Base-by-base conservation (phyloP, 2,113 vertebrate species). In the Festucalex cinctus region DNA sequence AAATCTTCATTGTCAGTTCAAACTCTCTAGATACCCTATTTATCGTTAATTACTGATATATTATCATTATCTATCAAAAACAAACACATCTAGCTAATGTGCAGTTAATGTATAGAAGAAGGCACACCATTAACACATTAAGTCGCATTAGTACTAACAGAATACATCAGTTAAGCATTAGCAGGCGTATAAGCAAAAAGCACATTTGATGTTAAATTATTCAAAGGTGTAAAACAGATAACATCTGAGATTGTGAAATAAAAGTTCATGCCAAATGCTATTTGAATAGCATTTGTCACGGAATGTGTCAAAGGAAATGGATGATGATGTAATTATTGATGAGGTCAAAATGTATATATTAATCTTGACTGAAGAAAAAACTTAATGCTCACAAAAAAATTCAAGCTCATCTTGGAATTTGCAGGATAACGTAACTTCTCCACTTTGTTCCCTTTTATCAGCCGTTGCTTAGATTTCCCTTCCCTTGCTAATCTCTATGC, bases 401-500 rank as follows among this genome's bases (percentile, higher is more conserved):
- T 35, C 51, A 6, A 62, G 26, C 12, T 53, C 5, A 12, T 20
- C 49, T 5, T 43, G 28, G 17, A 63, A 39, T 48, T n/a, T 65
- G 16, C 1, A 19, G 16, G 43, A 64, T 63, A 6, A 53, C 28
- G 35, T 41, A 0, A 1, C 19, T 12, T 49, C 60, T 49, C 43
- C 17, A 1, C 24, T 28, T 39, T 5, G 19, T 24, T 14, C 32
- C 43, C 35, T 20, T 58, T 19, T 24, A 32, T 54, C 12, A 16
- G 19, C 51, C 19, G 20, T 44, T 17, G 26, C n/a, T 26, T 13
- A 39, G 28, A 22, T 72, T 68, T 48, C 64, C n/a, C 54, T 20
- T 53, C 8, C 20, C 20, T 36, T 65, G 70, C 49, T 76, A 26
- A 68, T 65, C 54, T 77, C 36, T 0, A 9, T 19, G 22, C 39